Conservation (phyloP, 1,140 invertebrate species). For the Cherax destructor region DNA sequence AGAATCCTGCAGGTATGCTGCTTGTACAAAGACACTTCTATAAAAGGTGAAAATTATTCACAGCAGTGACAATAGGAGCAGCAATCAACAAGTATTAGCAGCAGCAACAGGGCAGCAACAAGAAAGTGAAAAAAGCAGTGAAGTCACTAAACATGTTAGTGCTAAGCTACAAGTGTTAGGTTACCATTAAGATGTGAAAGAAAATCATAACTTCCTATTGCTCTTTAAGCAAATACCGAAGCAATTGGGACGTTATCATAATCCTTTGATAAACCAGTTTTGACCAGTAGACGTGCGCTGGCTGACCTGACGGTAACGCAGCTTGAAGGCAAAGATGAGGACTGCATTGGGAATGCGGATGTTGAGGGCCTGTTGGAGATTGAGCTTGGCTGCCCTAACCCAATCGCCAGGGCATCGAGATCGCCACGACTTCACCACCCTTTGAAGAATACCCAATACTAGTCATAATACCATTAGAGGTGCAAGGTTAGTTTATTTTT, state of each 20-base stretch:
- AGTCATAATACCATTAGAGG: conserved; percentile 27
- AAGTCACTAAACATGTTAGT: conserved; percentile 44
- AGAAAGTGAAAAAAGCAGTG: conserved; percentile 46
- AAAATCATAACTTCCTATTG: conserved; percentile 28
- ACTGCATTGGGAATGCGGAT: conserved; percentile 90
- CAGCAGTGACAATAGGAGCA: conserved; percentile 14
- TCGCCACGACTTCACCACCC: conserved; percentile 90
- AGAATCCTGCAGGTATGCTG: conserved; percentile 49
- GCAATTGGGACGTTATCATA: conserved; percentile 36
- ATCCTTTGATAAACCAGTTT: conserved; percentile 18
- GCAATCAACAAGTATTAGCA: conserved; percentile 18
- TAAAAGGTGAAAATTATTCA: conserved; percentile 14
- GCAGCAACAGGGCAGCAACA: conserved; percentile 45
- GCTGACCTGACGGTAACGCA: conserved; percentile 74
- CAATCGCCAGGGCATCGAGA: conserved; percentile 90
- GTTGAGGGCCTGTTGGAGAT: conserved; percentile 90
- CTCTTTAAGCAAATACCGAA: conserved; percentile 4
- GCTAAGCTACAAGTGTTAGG: conserved; percentile 61
- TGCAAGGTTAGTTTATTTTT: conserved; percentile 37
- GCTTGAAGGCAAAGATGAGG: conserved; percentile 92
- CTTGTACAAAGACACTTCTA: conserved; percentile 48
- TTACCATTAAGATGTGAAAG: conserved; percentile 40
- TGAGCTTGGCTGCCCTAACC: conserved; percentile 87
- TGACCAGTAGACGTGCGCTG: conserved; percentile 16
- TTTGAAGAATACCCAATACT: conserved; percentile 69